Evolutionary conservation across 2,797 vertebrate species (phyloP), one percentile per base, ranked within the genome.

Genomic region (Protonibea diacanthus): DNA sequence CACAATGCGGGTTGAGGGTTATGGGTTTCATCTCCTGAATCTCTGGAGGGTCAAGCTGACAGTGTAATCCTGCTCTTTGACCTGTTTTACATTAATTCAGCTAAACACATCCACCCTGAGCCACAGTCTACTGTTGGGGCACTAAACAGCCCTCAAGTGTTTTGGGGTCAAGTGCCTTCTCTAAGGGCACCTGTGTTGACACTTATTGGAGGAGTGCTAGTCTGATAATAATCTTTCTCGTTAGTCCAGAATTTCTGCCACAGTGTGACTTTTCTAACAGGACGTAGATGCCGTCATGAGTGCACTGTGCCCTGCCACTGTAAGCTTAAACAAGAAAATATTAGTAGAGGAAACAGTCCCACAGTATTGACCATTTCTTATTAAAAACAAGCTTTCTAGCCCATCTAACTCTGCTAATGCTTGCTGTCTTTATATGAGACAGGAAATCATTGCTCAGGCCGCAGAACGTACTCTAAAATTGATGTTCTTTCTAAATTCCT

Each of bases 311-410:
- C 57, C 21, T 71, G 33, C 42, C 14, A 42, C 21, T 56, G 13
- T 56, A 42, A 71, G 12, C 21, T 65, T n/a, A 63, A 81, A 76
- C 18, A 60, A 49, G 6, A 76, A 84, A 48, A 47, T 64, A 71
- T 57, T 71, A 78, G 21, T 42, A 5, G n/a, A 60, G 64, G 27
- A 40, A 38, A 27, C 40, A 42, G 38, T 53, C 51, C 45, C 49
- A 51, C 49, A 49, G 23, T 42, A 73, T 64, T 67, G 70, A 82
- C 81, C 71, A 25, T 61, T 14, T 61, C 67, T 78, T 48, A 42
- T 64, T 57, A 62, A 38, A 38, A 62, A 81, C 47, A 63, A 44
- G 25, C 20, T 20, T 57, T 81, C 74, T 18, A 68, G 14, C 70
- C 74, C 40, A 21, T 78, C 13, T 58, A 59, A 72, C 20, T 49